A percentile compares a stretch with the other conserved stretches of the same genome.
phyloP scores from a whole-genome alignment of 2,113 vertebrate genomes.

The Lethenteron reissneri region DNA sequence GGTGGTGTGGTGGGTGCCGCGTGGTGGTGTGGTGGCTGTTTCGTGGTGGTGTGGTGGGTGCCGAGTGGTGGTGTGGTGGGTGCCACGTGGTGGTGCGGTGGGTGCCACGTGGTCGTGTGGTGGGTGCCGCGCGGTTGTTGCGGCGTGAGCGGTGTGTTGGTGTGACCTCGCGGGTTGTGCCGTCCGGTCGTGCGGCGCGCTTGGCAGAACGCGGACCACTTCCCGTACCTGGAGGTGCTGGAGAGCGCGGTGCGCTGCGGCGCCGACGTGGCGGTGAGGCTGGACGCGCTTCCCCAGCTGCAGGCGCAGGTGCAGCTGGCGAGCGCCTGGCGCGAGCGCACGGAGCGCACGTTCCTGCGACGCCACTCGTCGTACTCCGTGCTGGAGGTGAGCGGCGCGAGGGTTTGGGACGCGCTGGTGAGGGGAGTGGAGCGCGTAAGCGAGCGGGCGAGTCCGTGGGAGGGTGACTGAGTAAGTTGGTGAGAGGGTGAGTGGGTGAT shows the following conservation, averaged over 20 bases:
- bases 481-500: not conserved
- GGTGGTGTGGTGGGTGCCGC: too few species aligned
- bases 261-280: constrained; percentile 1
- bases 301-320: not conserved
- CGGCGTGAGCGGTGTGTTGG: too few species aligned
- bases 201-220: not conserved
- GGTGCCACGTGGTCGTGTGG: too few species aligned
- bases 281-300: not conserved
- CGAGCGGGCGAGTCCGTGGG: not conserved
- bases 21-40: too few species aligned
- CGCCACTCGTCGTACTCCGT: not conserved
- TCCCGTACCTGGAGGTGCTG: constrained; percentile 1
- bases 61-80: too few species aligned
- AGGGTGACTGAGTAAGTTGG: not conserved
- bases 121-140: too few species aligned
- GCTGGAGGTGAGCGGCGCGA: not conserved
- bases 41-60: too few species aligned
- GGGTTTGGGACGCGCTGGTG: not conserved
- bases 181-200: too few species aligned
- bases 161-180: too few species aligned
- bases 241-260: not conserved
- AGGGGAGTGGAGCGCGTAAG: not conserved
- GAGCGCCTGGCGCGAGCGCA: not conserved
- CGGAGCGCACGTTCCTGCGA: not conserved
- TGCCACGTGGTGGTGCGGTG: too few species aligned